phyloP scores from a whole-genome alignment of 2,113 vertebrate genomes.

The Furnarius figulus region DNA sequence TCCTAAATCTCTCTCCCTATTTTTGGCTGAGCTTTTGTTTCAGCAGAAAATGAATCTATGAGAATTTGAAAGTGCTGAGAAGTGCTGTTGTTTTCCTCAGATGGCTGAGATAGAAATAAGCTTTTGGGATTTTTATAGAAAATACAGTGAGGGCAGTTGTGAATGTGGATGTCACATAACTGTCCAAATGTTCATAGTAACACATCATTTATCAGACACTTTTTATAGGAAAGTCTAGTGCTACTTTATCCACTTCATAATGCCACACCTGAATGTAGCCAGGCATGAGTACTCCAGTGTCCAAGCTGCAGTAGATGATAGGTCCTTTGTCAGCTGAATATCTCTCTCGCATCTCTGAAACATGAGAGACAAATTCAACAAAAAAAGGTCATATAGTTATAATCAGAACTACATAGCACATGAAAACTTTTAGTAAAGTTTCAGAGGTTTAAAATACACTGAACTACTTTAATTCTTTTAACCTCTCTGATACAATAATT shows the following conservation, averaged over 20 bases:
- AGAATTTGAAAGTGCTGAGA: background rate
- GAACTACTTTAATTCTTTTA: slow-evolving; percentile 12
- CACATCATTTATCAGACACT: background rate
- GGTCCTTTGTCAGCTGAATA: background rate
- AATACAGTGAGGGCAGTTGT: background rate
- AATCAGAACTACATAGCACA: background rate
- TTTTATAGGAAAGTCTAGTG: background rate
- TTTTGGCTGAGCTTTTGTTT: background rate
- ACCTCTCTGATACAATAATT: background rate
- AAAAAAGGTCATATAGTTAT: background rate
- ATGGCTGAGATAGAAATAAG: background rate
- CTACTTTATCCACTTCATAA: background rate
- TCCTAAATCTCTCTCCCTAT: background rate
- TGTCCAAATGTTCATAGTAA: background rate
- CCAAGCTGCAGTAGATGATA: background rate
- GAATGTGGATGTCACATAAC: background rate
- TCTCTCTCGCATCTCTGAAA: background rate
- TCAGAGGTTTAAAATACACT: slow-evolving; percentile 6
- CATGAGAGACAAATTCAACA: background rate
- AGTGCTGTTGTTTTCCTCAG: background rate
- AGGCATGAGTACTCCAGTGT: background rate
- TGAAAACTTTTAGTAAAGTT: background rate
- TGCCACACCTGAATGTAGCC: background rate
- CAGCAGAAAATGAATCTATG: background rate
- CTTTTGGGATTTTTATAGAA: background rate